Evolutionary conservation across 2,113 vertebrate species (phyloP).

Genomic region (Tautogolabrus adspersus): DNA sequence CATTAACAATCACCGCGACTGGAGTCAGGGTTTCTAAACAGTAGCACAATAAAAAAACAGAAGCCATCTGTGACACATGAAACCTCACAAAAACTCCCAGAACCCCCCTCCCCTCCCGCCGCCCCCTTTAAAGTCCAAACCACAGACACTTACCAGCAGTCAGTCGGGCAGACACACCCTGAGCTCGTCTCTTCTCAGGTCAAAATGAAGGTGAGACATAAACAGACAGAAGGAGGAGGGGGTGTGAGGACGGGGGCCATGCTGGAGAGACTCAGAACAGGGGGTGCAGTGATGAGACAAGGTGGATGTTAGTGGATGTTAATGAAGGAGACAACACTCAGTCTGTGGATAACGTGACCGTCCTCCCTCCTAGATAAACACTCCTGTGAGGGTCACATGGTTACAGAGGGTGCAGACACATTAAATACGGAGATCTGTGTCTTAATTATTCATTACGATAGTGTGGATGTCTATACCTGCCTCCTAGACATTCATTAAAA

Average conservation of each 20-base stretch:
- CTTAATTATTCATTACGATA: no score
- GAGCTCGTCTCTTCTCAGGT: constrained; percentile 55
- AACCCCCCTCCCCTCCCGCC: background rate
- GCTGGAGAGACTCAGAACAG: constrained; percentile 61
- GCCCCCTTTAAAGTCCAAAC: constrained; percentile 5
- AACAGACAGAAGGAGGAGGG: constrained; percentile 21
- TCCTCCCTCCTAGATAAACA: background rate
- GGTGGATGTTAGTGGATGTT: constrained; percentile 73
- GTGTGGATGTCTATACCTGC: no score
- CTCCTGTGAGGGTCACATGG: background rate
- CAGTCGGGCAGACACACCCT: constrained; percentile 39
- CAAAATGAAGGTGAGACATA: constrained; percentile 72
- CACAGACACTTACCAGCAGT: constrained; percentile 70
- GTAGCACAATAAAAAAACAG: constrained; percentile 30
- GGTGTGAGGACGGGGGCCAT: constrained; percentile 58
- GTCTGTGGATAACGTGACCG: constrained; percentile 22
- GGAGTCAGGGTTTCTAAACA: background rate
- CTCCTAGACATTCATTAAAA: background rate
- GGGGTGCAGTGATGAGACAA: constrained; percentile 46
- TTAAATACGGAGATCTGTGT: background rate
- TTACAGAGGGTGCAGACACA: background rate
- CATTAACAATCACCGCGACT: constrained; percentile 33
- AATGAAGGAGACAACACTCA: constrained; percentile 62
- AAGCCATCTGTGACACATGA: constrained; percentile 30
- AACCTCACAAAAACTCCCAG: constrained; percentile 7